These are phyloP conservation scores for Falco cherrug DNA, from an alignment of 2,797 vertebrate genomes.

Conservation along the genomic window DNA sequence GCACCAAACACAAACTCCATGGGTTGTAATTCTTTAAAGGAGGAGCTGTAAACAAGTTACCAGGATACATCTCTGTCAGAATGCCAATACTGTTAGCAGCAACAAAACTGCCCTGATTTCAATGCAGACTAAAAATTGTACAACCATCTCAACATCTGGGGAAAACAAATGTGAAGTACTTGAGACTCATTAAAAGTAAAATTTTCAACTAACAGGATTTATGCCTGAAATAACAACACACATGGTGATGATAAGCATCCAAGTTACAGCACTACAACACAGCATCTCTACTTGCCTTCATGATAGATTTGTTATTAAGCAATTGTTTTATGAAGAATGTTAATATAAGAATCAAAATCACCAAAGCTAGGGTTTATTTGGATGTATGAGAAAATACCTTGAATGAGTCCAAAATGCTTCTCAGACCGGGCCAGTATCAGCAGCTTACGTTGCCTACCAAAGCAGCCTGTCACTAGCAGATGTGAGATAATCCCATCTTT, in stretches of 20 bases:
- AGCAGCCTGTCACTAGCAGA: neutral
- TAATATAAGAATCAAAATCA: neutral
- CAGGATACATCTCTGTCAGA: neutral
- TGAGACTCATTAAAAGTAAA: neutral
- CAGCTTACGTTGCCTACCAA: neutral
- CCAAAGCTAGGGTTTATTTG: neutral
- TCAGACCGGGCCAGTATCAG: neutral
- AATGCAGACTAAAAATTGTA: neutral
- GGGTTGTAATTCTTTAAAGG: neutral
- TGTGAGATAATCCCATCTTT: slow-evolving; percentile 8
- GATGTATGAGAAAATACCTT: neutral
- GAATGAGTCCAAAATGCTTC: neutral
- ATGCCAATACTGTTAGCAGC: neutral
- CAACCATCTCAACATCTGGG: neutral
- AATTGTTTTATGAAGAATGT: neutral
- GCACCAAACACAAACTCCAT: neutral
- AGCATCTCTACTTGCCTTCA: neutral
- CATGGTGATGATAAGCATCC: neutral
- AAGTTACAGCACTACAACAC: neutral
- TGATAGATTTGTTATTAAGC: neutral
- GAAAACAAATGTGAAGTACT: neutral
- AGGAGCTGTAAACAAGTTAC: neutral
- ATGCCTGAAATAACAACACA: neutral
- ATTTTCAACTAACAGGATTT: neutral
- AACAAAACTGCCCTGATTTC: neutral